Evolutionary conservation across 2,113 vertebrate genomes (phyloP).

Genomic region (Phalacrocorax carbo): DNA sequence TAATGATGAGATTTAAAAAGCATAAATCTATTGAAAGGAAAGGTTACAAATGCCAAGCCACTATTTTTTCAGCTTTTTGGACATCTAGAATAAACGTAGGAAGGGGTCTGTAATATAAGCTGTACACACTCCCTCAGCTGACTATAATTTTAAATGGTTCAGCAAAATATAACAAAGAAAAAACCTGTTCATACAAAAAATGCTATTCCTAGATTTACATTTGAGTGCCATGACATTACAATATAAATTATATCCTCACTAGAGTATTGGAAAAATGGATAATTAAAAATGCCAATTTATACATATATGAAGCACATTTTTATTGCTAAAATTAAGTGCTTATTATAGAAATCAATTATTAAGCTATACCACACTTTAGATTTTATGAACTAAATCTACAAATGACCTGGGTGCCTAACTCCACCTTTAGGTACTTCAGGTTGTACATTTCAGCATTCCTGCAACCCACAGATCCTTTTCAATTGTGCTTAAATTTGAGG

Average conservation of each 20-base stretch:
- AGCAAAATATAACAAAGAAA: background rate
- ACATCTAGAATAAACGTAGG: background rate
- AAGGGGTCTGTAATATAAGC: background rate
- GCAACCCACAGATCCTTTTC: background rate
- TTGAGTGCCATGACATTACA: background rate
- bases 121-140: background rate
- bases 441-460: background rate
- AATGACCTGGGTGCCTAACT: background rate
- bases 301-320: slow-evolving; percentile 7
- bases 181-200: background rate
- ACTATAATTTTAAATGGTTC: background rate
- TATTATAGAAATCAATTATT: slow-evolving; percentile 18
- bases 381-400: slow-evolving; percentile 20
- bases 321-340: slow-evolving; percentile 36
- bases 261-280: slow-evolving; percentile 5
- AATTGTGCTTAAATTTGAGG: background rate
- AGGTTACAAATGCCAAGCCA: background rate
- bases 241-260: slow-evolving; percentile 18
- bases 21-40: background rate
- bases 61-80: background rate
- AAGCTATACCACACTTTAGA: background rate
- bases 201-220: background rate
- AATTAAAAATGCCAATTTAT: slow-evolving; percentile 44
- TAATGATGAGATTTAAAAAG: background rate
- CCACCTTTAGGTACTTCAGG: background rate